Evolutionary conservation across 2,113 vertebrate species (phyloP).

Genomic region (Micronisus gabar): DNA sequence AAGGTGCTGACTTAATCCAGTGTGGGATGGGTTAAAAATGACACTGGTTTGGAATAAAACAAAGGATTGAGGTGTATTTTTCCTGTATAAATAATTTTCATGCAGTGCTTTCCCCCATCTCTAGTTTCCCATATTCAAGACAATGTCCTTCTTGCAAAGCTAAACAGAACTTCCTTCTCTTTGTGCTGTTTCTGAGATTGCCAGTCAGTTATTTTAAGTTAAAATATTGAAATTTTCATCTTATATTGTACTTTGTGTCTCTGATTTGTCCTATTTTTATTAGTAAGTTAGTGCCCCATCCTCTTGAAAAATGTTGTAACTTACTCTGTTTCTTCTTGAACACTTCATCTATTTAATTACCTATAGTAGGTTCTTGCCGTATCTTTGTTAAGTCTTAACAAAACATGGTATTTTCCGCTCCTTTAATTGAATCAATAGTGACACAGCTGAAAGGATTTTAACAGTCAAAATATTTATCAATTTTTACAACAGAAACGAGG

Average conservation of each 20-base stretch:
- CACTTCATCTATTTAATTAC: neutral
- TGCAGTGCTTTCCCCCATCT: neutral
- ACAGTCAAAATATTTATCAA: constrained; percentile 16
- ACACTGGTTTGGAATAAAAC: neutral
- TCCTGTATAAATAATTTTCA: neutral
- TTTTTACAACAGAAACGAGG: neutral
- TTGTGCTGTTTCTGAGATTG: neutral
- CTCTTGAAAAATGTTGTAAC: neutral
- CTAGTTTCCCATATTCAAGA: neutral
- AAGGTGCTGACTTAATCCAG: neutral
- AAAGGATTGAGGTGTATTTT: neutral
- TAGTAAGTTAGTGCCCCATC: neutral
- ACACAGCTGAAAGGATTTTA: neutral
- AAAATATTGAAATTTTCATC: neutral
- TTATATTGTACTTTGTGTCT: neutral
- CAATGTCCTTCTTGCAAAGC: neutral
- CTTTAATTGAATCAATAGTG: neutral
- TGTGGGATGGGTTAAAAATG: neutral
- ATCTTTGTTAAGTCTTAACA: constrained; percentile 38
- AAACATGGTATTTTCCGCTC: neutral
- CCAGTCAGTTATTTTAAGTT: neutral
- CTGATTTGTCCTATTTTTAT: neutral
- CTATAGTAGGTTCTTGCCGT: neutral
- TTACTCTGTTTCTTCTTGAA: neutral
- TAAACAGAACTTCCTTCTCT: neutral